Evolutionary conservation across 2,113 vertebrate species (phyloP).

Genomic region (Australoheros scitulus): DNA sequence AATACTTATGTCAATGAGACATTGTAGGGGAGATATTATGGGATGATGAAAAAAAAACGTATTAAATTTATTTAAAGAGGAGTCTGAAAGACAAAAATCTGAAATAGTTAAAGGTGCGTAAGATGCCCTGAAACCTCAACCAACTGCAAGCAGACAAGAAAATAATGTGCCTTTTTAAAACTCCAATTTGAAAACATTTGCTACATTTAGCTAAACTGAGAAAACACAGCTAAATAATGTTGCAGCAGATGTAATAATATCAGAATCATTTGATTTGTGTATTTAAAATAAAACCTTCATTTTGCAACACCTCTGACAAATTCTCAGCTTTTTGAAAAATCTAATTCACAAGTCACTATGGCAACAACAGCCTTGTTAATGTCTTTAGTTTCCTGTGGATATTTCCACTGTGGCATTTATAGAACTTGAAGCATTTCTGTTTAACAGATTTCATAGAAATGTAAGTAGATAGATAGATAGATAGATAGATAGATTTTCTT

Average conservation of each 20-base stretch:
- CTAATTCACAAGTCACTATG: background rate
- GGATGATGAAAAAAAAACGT: background rate
- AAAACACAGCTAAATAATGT: background rate
- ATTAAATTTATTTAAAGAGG: background rate
- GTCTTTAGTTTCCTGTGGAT: background rate
- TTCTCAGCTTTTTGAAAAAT: background rate
- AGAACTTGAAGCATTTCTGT: background rate
- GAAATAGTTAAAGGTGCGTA: background rate
- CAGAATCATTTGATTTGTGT: background rate
- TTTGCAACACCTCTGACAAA: background rate
- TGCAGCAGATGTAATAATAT: background rate
- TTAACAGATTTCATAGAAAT: slow-evolving; percentile 1
- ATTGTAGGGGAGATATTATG: background rate
- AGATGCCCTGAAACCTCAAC: background rate
- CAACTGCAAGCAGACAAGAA: background rate
- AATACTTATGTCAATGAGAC: background rate
- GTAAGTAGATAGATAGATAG: background rate
- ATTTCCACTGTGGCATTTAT: background rate
- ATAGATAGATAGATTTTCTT: background rate
- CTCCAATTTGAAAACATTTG: background rate
- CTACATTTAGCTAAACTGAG: background rate
- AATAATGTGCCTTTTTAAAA: background rate
- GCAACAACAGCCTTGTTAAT: background rate
- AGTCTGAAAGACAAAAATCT: background rate
- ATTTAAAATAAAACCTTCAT: background rate